Conservation (phyloP, 2,113 vertebrate genomes). For the Harpagus bidentatus region DNA sequence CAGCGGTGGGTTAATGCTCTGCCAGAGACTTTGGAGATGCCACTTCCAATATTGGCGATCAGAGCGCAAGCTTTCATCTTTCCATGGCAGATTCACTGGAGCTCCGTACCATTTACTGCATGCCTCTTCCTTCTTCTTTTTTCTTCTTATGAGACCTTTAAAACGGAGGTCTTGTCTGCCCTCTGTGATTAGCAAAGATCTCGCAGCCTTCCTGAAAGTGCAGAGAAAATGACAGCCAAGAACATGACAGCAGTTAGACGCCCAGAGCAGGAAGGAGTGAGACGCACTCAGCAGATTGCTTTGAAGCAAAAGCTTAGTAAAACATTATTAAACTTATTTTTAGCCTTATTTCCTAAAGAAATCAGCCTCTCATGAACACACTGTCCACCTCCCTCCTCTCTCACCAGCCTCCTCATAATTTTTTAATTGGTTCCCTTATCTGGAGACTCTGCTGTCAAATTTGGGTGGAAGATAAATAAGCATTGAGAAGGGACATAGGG, state of each 20-base stretch:
- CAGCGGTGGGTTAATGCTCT: neutral
- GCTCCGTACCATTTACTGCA: neutral
- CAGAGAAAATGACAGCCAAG: conserved; percentile 27
- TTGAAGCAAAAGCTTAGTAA: conserved; percentile 15
- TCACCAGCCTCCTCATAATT: neutral
- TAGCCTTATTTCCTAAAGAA: conserved; percentile 28
- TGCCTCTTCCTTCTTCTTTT: neutral
- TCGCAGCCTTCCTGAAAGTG: neutral
- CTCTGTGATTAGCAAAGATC: conserved; percentile 18
- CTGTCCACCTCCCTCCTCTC: neutral
- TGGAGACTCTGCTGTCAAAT: neutral
- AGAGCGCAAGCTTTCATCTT: neutral
- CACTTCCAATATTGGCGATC: neutral
- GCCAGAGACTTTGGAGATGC: neutral
- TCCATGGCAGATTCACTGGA: neutral
- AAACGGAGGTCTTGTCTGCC: neutral
- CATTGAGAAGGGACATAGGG: neutral
- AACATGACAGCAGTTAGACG: neutral
- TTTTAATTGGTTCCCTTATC: neutral
- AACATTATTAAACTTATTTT: conserved; percentile 30
- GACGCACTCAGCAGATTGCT: neutral
- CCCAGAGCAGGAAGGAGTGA: neutral
- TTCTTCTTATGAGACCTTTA: neutral
- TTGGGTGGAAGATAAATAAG: neutral
- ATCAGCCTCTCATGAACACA: neutral